Base-by-base conservation (phyloP, 2,797 vertebrate genomes). In the Sebastes iracundus region DNA sequence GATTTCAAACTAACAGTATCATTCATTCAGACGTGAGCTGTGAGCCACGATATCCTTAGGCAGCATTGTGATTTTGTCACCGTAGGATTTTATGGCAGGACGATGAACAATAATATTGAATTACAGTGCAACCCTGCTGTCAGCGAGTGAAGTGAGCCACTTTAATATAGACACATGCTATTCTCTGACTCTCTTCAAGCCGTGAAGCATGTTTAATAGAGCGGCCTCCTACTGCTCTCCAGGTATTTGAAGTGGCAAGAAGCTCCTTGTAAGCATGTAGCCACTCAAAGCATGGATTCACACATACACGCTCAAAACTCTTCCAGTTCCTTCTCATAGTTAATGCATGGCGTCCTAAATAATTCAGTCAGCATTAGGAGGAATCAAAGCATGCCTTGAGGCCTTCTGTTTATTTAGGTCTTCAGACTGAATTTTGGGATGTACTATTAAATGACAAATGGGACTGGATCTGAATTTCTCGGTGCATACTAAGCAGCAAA, bases 271-370 rank as follows among this genome's bases (percentile, higher is more conserved):
- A 75, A 72, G 79, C 59, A 60, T 70, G 69, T 81, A 18, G 33
- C 61, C 16, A 30, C 70, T 86, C 38, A 65, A 35, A 82, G 53
- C 71, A 72, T 67, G 33, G 27, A 74, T 71, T 14, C 75, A 28
- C 79, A 38, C 20, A n/a, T 69, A 46, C 38, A 77, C 5, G 0
- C 61, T 58, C 53, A 66, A 80, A 80, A 73, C 32, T 68, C 52
- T 82, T 83, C 52, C 60, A 28, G 42, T 71, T 79, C 61, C 16
- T 13, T 53, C 63, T 86, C 63, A 85, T 90, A 33, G 35, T 52
- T 86, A 67, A 81, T 80, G 75, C 77, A 88, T 73, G 11, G 32
- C 6, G 4, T 58, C 73, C 77, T 93, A 25, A 90, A 93, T 94
- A 83, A 89, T 95, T 88, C 81, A 93, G 52, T 25, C 83, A 23